Evolutionary conservation across 2,888 invertebrate species (phyloP).

Genomic region (Lepidocyrtinus sp.): DNA sequence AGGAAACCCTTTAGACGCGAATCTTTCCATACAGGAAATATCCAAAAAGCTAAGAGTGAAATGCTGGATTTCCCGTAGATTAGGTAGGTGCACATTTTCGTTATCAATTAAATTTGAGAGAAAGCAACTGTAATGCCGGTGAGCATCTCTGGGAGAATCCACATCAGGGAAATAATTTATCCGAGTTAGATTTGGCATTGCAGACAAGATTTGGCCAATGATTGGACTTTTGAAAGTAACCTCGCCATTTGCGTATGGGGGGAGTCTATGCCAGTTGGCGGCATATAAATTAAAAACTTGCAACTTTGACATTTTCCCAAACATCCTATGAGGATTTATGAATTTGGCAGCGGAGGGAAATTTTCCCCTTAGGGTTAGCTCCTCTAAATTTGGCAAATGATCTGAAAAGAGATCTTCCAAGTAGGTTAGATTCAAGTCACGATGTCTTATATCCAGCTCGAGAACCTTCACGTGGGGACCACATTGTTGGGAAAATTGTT

Average conservation of each 20-base stretch:
- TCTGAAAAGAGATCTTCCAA: slow-evolving; percentile 43
- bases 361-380: slow-evolving; percentile 42
- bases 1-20: slow-evolving; percentile 39
- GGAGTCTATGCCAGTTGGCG: slow-evolving; percentile 43
- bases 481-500: slow-evolving; percentile 36
- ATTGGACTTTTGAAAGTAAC: slow-evolving; percentile 40
- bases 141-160: slow-evolving; percentile 46
- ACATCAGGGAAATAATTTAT: slow-evolving; percentile 54
- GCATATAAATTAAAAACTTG: slow-evolving; percentile 46
- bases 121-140: slow-evolving; percentile 48
- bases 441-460: slow-evolving; percentile 35
- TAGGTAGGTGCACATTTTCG: slow-evolving; percentile 10
- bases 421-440: slow-evolving; percentile 31
- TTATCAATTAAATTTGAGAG: slow-evolving; percentile 38
- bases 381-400: slow-evolving; percentile 36
- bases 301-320: slow-evolving; percentile 27
- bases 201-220: slow-evolving; percentile 38
- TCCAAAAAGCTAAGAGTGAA: slow-evolving; percentile 40
- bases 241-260: slow-evolving; percentile 40
- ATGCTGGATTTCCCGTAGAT: slow-evolving; percentile 38
- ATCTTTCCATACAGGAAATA: slow-evolving; percentile 36
- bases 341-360: slow-evolving; percentile 42
- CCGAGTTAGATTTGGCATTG: slow-evolving; percentile 48
- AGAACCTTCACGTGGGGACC: slow-evolving; percentile 27
- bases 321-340: slow-evolving; percentile 31